Conservation (phyloP, 2,113 vertebrate species). For the Oncorhynchus tshawytscha region DNA sequence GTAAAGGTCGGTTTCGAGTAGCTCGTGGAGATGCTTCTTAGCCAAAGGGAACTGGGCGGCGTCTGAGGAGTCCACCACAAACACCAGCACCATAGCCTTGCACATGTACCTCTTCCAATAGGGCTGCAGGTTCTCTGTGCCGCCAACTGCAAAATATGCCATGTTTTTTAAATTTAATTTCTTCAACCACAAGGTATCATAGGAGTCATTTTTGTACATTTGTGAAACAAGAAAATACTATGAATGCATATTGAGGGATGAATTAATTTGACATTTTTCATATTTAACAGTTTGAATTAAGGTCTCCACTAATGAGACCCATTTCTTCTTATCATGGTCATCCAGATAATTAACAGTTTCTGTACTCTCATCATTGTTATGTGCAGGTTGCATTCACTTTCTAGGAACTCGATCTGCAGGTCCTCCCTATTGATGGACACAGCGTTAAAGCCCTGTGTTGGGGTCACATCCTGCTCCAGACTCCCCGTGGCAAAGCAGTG, state of each 20-base stretch:
- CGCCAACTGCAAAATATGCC: slow-evolving; percentile 77
- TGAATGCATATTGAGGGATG: background rate
- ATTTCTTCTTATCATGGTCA: no score
- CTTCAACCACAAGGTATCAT: background rate
- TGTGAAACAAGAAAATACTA: background rate
- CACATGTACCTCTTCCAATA: slow-evolving; percentile 85
- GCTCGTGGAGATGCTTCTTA: slow-evolving; percentile 80
- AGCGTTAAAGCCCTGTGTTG: slow-evolving; percentile 85
- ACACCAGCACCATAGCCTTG: slow-evolving; percentile 82
- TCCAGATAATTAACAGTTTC: no score
- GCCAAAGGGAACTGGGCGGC: slow-evolving; percentile 79
- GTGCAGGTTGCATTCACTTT: slow-evolving; percentile 75
- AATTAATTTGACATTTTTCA: no score
- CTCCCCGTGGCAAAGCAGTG: slow-evolving; percentile 77
- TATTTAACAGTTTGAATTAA: no score
- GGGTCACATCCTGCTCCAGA: slow-evolving; percentile 73
- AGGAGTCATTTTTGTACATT: background rate
- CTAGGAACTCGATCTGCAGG: slow-evolving; percentile 83
- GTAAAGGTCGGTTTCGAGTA: slow-evolving; percentile 72
- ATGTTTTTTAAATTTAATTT: background rate
- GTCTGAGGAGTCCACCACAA: slow-evolving; percentile 87
- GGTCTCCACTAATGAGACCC: no score
- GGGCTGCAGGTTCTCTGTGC: slow-evolving; percentile 78
- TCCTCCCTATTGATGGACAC: slow-evolving; percentile 82
- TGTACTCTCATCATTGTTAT: no score